These are phyloP conservation scores for Dinothrombium tinctorium DNA, from an alignment of 1,140 invertebrate genomes.

Conservation along the genomic window DNA sequence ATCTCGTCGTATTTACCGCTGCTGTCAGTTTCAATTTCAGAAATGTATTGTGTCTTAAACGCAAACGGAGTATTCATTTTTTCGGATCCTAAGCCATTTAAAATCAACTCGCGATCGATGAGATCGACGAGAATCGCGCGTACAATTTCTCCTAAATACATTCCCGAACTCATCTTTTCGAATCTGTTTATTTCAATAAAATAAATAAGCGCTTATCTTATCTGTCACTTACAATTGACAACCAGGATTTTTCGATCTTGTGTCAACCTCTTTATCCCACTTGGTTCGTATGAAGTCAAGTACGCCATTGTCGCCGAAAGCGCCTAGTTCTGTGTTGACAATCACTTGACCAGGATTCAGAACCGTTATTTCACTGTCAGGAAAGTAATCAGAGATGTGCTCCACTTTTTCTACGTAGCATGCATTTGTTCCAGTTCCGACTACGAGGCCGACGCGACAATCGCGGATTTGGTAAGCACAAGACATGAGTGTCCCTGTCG, in stretches of 20 bases:
- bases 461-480: slow-evolving; percentile 29
- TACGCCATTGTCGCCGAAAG: slow-evolving; percentile 70
- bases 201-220: too few relatives aligned
- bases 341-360: slow-evolving; percentile 33
- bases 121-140: slow-evolving; percentile 44
- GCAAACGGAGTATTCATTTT: slow-evolving; percentile 17
- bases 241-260: slow-evolving; percentile 31
- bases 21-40: slow-evolving; percentile 71
- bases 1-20: slow-evolving; percentile 5
- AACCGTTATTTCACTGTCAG: too few relatives aligned
- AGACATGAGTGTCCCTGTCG: slow-evolving; percentile 38
- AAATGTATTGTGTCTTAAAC: slow-evolving; percentile 72
- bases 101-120: slow-evolving; percentile 44
- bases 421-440: slow-evolving; percentile 47
- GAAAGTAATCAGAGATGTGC: too few relatives aligned
- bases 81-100: slow-evolving; percentile 40
- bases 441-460: slow-evolving; percentile 31
- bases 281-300: slow-evolving; percentile 68
- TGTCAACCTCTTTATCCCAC: slow-evolving; percentile 64
- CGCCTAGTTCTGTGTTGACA: slow-evolving; percentile 91
- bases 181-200: too few relatives aligned
- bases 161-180: slow-evolving; percentile 56
- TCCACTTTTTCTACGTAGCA: slow-evolving; percentile 58
- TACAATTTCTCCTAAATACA: slow-evolving; percentile 37
- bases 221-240: slow-evolving; percentile 28